Base-by-base conservation (phyloP, 1,140 invertebrate species). In the Atopsyche davidsoni region DNA sequence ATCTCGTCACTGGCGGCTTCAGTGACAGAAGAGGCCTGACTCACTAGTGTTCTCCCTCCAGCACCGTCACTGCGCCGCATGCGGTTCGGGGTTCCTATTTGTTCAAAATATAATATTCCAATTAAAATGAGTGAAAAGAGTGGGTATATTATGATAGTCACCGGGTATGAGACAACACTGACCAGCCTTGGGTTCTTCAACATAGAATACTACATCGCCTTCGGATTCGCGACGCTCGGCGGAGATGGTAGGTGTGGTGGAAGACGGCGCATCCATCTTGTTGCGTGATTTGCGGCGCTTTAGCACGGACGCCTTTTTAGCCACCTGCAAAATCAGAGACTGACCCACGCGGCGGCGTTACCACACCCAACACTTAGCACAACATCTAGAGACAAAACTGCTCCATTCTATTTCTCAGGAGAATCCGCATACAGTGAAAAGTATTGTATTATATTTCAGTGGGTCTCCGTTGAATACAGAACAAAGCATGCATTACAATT, bases 1-100 rank as follows among this genome's bases (percentile, higher is more conserved):
- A 85, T 81, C 59, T 86, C 83, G 58, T 86, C 83, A 54, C 81
- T 83, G 9, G 79, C 78, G 2, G 81, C 80, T 64, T 86, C 83
- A 4, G 81, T 83, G 16, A 81, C 79, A 22, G 79, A 82, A 63
- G 80, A 82, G 3, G 79, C 81, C 62, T 83, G 81, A 59, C 80
- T 82, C 19, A 76, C 75, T 55, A 82, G 78, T 34, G 80, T 65
- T 46, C 76, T 75, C 31, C 72, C 76, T 67, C 59, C 62, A 38
- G 51, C 59, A 57, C 76, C 69, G 50, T 78, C 77, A 44, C 79
- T 77, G 46, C 79, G 61, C 54, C 80, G 67, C 3, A 76, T 67
- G 10, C 80, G 67, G 55, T 80, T 82, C 32, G 81, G 80, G 19
- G 79, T 81, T 7, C 75, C 77, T 73, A n/a, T n/a, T n/a, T n/a